Evolutionary conservation across 2,113 vertebrate genomes (phyloP).

Genomic region (Danio rerio): GRCz12tu NC_133180.1:35733501-35734000

Average conservation of each 20-base stretch:
- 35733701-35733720: background rate
- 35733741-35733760: background rate
- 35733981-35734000: background rate
- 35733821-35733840: constrained; percentile 8
- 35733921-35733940: background rate
- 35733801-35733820: background rate
- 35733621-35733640: too few species aligned
- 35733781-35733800: background rate
- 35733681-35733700: background rate
- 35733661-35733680: too few species aligned
- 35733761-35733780: background rate
- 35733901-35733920: background rate
- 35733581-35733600: too few species aligned
- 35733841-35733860: background rate
- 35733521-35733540: too few species aligned
- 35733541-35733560: too few species aligned
- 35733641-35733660: too few species aligned
- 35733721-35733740: background rate
- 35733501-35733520: too few species aligned
- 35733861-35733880: background rate
- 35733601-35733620: too few species aligned
- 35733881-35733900: background rate
- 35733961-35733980: background rate
- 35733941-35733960: background rate
- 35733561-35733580: too few species aligned